Percentiles rank a stretch among this genome's conserved stretches.
These are phyloP conservation scores for Limnephilus marmoratus DNA, from an alignment of 2,888 invertebrate genomes.

Conservation along the genomic window DNA sequence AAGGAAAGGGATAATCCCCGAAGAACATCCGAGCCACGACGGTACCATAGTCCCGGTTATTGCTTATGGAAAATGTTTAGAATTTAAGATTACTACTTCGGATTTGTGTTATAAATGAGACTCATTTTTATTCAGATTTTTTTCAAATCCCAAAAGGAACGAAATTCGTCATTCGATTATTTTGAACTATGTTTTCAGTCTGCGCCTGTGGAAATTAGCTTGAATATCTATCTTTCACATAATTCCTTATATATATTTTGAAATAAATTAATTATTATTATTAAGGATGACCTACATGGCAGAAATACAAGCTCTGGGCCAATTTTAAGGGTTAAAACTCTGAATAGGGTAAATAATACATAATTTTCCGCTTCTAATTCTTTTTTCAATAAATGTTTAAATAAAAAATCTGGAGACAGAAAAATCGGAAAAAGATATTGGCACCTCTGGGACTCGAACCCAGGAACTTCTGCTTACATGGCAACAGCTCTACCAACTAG, in stretches of 20 bases:
- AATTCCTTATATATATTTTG: neutral
- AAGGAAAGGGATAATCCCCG: constrained; percentile 56
- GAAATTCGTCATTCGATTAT: neutral
- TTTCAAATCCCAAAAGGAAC: neutral
- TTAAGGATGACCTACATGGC: neutral
- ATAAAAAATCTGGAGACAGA: too few relatives aligned
- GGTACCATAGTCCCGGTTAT: constrained; percentile 8
- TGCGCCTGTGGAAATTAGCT: neutral
- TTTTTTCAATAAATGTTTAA: too few relatives aligned
- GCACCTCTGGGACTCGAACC: too few relatives aligned
- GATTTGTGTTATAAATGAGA: constrained; percentile 7
- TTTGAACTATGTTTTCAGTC: neutral
- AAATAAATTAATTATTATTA: neutral
- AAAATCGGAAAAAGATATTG: too few relatives aligned
- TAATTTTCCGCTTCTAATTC: too few relatives aligned
- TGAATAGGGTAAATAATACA: too few relatives aligned
- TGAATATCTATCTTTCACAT: neutral
- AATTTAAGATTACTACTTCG: neutral
- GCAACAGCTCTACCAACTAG: too few relatives aligned
- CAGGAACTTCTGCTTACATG: too few relatives aligned
- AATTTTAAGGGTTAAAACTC: too few relatives aligned
- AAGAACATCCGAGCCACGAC: neutral
- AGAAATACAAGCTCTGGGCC: too few relatives aligned
- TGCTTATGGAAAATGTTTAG: constrained; percentile 28
- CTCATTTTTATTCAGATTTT: neutral